These are phyloP conservation scores for Origma solitaria DNA, from an alignment of 2,113 vertebrate genomes.

Conservation along the genomic window DNA sequence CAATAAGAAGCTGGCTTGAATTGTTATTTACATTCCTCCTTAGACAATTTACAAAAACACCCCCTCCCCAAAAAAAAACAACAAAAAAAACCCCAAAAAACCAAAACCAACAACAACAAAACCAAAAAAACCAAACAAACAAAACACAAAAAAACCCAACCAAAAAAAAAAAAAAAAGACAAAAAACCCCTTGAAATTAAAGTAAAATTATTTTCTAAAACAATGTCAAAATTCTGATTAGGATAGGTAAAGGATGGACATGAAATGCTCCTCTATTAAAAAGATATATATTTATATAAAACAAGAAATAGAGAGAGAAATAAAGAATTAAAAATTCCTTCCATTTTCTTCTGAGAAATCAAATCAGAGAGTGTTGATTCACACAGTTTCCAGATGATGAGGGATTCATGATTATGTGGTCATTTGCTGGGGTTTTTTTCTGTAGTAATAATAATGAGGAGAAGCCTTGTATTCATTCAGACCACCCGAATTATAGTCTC, in stretches of 20 bases:
- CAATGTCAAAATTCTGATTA: not conserved
- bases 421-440: not conserved
- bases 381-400: not conserved
- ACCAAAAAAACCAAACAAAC: too few species aligned
- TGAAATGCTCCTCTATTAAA: not conserved
- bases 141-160: too few species aligned
- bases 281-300: accelerated
- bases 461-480: not conserved
- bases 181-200: not conserved
- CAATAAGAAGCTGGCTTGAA: not conserved
- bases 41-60: not conserved
- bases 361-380: not conserved
- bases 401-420: not conserved
- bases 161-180: not conserved
- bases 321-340: not conserved
- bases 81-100: not conserved
- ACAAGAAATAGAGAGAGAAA: not conserved
- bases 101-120: too few species aligned
- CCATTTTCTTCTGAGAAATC: not conserved
- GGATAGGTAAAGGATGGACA: not conserved
- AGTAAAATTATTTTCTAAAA: not conserved
- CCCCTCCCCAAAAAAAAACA: not conserved
- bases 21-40: not conserved
- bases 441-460: not conserved
- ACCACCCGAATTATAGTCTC: not conserved